phyloP scores from a whole-genome alignment of 64 coral and sea anemone species.

The Montipora efflorescens region DNA sequence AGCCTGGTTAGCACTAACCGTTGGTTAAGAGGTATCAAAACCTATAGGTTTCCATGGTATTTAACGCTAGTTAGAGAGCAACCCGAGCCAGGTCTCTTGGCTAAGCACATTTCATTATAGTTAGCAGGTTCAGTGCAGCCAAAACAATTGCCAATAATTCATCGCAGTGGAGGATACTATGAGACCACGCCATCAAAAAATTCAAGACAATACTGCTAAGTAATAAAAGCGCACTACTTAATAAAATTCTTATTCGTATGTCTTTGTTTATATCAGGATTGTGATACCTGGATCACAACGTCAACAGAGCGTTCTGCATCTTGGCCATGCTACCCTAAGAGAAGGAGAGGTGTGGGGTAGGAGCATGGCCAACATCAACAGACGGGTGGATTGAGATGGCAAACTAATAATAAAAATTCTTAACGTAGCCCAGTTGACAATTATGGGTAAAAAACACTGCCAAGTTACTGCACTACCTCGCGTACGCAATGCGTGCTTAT shows the following conservation, averaged over 20 bases:
- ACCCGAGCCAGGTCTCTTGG: background rate
- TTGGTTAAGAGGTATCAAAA: too few species aligned
- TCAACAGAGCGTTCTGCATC: background rate
- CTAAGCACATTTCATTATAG: background rate
- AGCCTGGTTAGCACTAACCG: too few species aligned
- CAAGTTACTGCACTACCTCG: too few species aligned
- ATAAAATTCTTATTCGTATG: background rate
- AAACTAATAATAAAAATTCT: background rate
- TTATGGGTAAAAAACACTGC: too few species aligned
- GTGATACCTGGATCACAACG: background rate
- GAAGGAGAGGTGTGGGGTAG: background rate
- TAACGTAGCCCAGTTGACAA: background rate
- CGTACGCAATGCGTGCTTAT: too few species aligned
- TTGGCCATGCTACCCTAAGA: background rate
- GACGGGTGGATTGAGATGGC: background rate
- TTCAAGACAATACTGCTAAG: background rate
- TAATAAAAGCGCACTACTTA: background rate
- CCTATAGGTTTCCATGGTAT: too few species aligned
- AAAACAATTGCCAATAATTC: background rate
- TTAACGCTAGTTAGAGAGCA: too few species aligned
- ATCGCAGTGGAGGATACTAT: background rate
- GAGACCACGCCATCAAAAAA: background rate
- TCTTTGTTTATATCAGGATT: background rate
- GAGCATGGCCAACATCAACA: background rate
- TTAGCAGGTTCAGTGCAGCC: background rate